Conservation (phyloP, 1,140 invertebrate genomes). For the Cyclina sinensis region DNA sequence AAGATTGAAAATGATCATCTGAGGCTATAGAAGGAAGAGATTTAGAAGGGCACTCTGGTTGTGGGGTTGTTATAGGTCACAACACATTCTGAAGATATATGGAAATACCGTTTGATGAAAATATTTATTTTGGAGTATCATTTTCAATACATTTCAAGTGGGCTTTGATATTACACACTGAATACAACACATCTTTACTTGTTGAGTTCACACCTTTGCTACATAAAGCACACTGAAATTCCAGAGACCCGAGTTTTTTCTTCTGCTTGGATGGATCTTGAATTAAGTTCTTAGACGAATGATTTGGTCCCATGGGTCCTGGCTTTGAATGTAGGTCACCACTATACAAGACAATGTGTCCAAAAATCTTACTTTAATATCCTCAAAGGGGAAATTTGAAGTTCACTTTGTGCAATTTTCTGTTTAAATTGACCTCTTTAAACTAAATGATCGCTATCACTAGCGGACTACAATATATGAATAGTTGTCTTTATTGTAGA, state of each 20-base stretch:
- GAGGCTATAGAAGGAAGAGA: background rate
- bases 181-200: background rate
- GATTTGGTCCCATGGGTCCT: background rate
- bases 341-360: no score
- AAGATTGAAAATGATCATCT: constrained; percentile 14
- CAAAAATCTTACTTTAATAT: no score
- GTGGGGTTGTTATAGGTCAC: background rate
- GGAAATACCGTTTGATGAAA: background rate
- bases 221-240: background rate
- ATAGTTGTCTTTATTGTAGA: no score
- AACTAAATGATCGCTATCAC: no score
- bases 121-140: background rate
- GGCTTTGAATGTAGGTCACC: no score
- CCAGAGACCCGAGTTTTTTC: background rate
- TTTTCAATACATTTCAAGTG: background rate
- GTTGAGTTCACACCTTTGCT: background rate
- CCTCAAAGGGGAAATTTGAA: no score
- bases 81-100: background rate
- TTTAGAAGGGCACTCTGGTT: no score
- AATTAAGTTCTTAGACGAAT: background rate
- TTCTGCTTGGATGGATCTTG: background rate
- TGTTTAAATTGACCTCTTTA: no score
- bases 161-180: background rate
- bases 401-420: no score
- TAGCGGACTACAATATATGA: no score